A percentile compares a stretch with the other conserved stretches of the same genome.
These are phyloP conservation scores for Geococcyx californianus DNA, from an alignment of 2,113 vertebrate species.

Conservation along the genomic window DNA sequence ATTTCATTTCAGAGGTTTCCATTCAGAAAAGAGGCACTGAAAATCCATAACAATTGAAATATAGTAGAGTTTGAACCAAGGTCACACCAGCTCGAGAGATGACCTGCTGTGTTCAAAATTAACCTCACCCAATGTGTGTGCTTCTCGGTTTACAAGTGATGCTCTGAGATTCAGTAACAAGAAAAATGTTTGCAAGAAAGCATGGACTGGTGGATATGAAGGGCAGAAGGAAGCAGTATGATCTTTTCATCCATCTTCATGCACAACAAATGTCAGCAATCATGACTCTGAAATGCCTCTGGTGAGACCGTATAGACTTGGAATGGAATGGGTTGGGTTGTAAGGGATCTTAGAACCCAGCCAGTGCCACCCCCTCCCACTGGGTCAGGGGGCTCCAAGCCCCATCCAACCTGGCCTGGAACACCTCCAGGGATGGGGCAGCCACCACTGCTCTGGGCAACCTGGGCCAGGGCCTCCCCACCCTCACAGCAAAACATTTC, in stretches of 20 bases:
- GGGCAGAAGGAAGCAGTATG: background rate
- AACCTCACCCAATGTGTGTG: background rate
- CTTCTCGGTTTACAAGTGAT: background rate
- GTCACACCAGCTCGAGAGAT: background rate
- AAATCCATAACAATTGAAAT: constrained; percentile 58
- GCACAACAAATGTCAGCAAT: background rate
- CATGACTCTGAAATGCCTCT: background rate
- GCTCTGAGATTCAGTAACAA: background rate
- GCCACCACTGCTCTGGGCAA: too few species aligned
- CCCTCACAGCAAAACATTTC: too few species aligned
- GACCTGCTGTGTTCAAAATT: background rate
- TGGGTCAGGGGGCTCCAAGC: too few species aligned
- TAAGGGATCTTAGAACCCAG: too few species aligned
- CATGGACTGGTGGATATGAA: background rate
- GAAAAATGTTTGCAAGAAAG: background rate
- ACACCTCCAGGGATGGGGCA: too few species aligned
- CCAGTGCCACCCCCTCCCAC: too few species aligned
- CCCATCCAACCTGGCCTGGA: too few species aligned
- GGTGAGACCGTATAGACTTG: background rate
- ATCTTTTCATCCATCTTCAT: background rate
- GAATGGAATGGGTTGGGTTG: too few species aligned
- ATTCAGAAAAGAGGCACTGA: constrained; percentile 54
- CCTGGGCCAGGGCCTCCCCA: too few species aligned
- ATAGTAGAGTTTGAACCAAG: constrained; percentile 45
- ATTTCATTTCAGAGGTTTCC: constrained; percentile 43